phyloP scores from a whole-genome alignment of 2,888 invertebrate species.

The Tipula vernalis region DNA sequence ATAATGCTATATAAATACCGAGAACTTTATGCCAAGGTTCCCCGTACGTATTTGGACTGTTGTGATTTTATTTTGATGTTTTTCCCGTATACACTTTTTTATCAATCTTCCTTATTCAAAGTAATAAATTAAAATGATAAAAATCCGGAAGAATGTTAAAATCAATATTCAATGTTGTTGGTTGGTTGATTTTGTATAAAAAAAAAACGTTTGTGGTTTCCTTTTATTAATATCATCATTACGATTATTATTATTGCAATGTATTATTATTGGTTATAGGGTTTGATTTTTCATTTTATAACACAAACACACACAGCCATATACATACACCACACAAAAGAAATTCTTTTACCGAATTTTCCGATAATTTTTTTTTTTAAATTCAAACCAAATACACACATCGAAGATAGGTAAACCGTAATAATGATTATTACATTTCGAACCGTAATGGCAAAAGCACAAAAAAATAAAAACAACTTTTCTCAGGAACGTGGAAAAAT shows the following conservation, averaged over 20 bases:
- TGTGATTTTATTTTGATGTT: neutral
- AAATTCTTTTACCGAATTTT: neutral
- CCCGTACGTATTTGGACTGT: neutral
- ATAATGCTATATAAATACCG: too few species aligned
- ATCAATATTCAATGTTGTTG: neutral
- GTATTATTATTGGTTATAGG: neutral
- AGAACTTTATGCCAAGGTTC: neutral
- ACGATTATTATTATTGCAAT: neutral
- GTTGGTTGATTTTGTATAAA: neutral
- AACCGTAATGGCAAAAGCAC: neutral
- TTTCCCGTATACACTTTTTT: neutral
- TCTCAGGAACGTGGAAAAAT: neutral
- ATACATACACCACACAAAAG: neutral
- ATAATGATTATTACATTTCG: neutral
- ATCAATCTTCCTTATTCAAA: neutral
- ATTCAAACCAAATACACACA: neutral
- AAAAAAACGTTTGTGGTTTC: neutral
- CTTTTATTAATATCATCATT: neutral
- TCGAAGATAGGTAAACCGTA: neutral
- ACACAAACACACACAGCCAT: neutral
- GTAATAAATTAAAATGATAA: neutral
- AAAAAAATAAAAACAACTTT: neutral
- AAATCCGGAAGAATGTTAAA: neutral
- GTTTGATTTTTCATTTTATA: neutral
- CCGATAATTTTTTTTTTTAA: neutral